Conservation (phyloP, 2,113 vertebrate genomes). For the Spheniscus mendiculus region DNA sequence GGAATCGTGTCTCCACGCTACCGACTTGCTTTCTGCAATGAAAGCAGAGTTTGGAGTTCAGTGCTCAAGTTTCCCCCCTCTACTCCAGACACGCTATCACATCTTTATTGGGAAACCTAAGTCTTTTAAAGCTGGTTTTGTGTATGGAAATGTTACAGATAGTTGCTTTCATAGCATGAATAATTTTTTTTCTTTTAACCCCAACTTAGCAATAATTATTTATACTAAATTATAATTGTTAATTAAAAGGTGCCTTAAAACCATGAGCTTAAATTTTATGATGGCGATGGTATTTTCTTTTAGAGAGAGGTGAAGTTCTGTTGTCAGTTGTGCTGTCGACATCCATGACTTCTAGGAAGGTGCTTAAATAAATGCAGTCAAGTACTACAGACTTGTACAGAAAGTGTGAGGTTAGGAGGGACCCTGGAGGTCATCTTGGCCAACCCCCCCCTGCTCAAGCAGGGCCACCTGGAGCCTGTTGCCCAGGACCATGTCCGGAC, state of each 20-base stretch:
- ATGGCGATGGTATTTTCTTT: not conserved
- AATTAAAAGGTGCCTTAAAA: not conserved
- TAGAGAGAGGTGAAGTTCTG: not conserved
- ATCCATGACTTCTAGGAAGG: not conserved
- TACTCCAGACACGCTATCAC: not conserved
- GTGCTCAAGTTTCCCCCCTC: fast-evolving
- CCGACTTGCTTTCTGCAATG: not conserved
- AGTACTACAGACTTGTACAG: not conserved
- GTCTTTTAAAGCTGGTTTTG: not conserved
- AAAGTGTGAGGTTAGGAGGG: not conserved
- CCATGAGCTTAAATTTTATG: not conserved
- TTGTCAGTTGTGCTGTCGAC: not conserved
- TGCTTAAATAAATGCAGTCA: not conserved
- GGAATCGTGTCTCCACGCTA: not conserved
- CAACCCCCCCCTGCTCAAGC: not conserved
- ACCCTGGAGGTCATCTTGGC: not conserved
- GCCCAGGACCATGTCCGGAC: fast-evolving
- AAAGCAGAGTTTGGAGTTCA: not conserved
- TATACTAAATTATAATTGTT: not conserved
- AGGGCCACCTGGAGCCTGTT: not conserved
- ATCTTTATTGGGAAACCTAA: not conserved
- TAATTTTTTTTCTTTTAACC: not conserved
- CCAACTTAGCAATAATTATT: not conserved
- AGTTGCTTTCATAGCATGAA: not conserved
- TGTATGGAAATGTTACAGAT: not conserved